A percentile compares a stretch with the other conserved stretches of the same genome.
Evolutionary conservation across 1,140 invertebrate genomes (phyloP).

Genomic region (Prorops nasuta): DNA sequence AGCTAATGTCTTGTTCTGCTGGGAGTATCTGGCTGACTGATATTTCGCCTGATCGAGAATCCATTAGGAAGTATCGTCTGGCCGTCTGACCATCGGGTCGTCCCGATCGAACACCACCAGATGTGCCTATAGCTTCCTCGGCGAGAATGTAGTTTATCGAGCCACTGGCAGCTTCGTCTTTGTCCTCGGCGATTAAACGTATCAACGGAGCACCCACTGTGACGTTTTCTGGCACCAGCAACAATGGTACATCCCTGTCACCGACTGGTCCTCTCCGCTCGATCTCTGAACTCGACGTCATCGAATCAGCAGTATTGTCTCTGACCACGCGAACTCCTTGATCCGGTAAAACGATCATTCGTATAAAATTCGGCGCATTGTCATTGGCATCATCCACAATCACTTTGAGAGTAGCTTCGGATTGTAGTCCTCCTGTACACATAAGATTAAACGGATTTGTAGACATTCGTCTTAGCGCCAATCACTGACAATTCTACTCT

Average conservation of each 20-base stretch:
- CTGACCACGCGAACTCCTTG: slow-evolving; percentile 66
- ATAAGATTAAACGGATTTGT: not conserved
- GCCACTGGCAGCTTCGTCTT: slow-evolving; percentile 74
- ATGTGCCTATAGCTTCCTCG: slow-evolving; percentile 21
- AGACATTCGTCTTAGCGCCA: not conserved
- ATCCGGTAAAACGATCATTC: slow-evolving; percentile 66
- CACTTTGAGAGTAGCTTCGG: slow-evolving; percentile 70
- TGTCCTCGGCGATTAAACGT: slow-evolving; percentile 77
- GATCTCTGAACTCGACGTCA: not conserved
- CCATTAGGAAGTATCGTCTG: slow-evolving; percentile 71
- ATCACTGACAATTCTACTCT: no score
- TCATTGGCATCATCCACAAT: slow-evolving; percentile 80
- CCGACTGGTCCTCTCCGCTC: no score
- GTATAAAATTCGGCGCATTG: slow-evolving; percentile 70
- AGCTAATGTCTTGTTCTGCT: slow-evolving; percentile 73
- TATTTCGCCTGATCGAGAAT: slow-evolving; percentile 71
- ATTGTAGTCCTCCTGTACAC: slow-evolving; percentile 60
- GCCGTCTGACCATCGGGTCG: no score
- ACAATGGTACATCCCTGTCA: slow-evolving; percentile 55
- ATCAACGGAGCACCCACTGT: slow-evolving; percentile 73
- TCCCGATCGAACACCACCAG: not conserved
- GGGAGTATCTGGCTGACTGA: slow-evolving; percentile 72
- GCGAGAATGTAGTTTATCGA: slow-evolving; percentile 70
- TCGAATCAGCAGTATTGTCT: slow-evolving; percentile 21
- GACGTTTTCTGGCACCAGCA: slow-evolving; percentile 76